Evolutionary conservation across 1,140 invertebrate genomes (phyloP).

Genomic region (Neodiprion pinetum): DNA sequence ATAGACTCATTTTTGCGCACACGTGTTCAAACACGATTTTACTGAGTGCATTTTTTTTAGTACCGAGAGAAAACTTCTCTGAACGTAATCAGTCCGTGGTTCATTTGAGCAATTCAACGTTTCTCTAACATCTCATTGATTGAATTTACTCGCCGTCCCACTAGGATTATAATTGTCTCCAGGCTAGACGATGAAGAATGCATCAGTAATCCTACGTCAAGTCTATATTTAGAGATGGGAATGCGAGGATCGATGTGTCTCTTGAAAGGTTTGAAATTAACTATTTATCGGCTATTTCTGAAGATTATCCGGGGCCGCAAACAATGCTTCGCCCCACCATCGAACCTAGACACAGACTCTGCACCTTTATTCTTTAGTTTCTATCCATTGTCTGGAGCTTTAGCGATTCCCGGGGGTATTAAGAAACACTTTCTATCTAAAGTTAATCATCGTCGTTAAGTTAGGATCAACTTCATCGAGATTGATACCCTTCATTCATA

Average conservation of each 20-base stretch:
- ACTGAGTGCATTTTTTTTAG: background rate
- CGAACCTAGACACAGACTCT: background rate
- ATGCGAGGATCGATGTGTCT: background rate
- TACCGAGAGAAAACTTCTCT: background rate
- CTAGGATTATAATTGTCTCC: background rate
- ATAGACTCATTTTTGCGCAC: too few species aligned
- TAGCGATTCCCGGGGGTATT: background rate
- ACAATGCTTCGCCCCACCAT: background rate
- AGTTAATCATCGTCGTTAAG: background rate
- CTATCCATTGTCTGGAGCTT: background rate
- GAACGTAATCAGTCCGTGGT: background rate
- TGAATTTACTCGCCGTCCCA: too few species aligned
- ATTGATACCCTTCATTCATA: too few species aligned
- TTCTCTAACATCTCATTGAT: background rate
- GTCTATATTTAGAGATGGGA: background rate
- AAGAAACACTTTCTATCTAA: background rate
- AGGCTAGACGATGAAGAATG: background rate
- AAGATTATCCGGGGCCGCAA: constrained; percentile 7
- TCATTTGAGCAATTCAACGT: background rate
- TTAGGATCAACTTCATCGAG: background rate
- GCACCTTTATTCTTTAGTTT: background rate
- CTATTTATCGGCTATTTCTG: background rate
- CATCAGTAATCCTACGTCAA: background rate
- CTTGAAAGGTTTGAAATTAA: constrained; percentile 7
- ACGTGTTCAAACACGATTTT: too few species aligned